Base-by-base conservation (phyloP, 2,888 invertebrate species). In the Spilosoma lubricipeda region DNA sequence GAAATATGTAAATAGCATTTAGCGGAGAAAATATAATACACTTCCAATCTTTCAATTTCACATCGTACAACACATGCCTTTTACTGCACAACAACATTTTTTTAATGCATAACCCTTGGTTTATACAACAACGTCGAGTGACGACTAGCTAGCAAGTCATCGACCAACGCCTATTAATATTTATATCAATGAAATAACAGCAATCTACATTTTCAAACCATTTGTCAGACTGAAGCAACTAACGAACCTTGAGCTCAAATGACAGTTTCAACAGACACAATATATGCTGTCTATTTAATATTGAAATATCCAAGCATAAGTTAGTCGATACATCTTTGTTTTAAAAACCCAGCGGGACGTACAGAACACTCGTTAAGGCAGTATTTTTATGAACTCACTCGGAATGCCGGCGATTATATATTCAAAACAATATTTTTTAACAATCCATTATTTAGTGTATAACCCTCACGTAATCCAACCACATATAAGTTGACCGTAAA, bases 341-440 rank as follows among this genome's bases (percentile, higher is more conserved):
- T 92, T 90, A 92, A 90, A 90, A 91, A 88, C 90, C 92, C 95
- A 94, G 95, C 95, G 92, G 95, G 95, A 88, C 78, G 88, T 87
- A 85, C 85, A 81, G 85, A 87, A 85, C 88, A 89, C 92, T 95
- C 92, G 93, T 94, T 94, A 93, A 91, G 91, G 90, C 90, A 91
- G 90, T 92, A 92, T 93, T 94, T 94, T 94, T 95, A 95, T 94
- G 92, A 93, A 93, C 93, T 93, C 92, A 88, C 88, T 89, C 90
- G 91, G 93, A 93, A 94, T 94, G 89, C 90, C 89, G 91, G 89
- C 89, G 91, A 93, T 93, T 93, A 92, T 91, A 93, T 93, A 93
- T 93, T 93, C 91, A 92, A 90, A 92, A 89, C 89, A 90, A 92
- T 90, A 92, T 90, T 93, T 90, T 91, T 91, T 90, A 88, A 88